Conservation (phyloP, 2,888 invertebrate species). For the Agrypnus murinus region DNA sequence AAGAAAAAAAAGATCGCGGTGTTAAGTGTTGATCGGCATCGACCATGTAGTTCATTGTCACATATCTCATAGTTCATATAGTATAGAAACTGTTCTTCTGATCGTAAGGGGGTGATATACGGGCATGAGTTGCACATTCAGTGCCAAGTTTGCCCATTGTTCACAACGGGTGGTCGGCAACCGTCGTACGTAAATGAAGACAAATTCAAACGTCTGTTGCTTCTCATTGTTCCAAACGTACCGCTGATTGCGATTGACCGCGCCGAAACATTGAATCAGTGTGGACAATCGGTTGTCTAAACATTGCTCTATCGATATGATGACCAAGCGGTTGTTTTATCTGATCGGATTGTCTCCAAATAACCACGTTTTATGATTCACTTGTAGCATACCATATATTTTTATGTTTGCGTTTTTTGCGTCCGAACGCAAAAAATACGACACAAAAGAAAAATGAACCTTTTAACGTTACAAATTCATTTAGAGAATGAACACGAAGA, state of each 20-base stretch:
- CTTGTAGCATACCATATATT: conserved; percentile 6
- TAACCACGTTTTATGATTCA: conserved; percentile 21
- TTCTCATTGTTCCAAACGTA: conserved; percentile 60
- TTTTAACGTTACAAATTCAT: too few relatives aligned
- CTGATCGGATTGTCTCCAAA: conserved; percentile 46
- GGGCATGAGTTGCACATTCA: conserved; percentile 49
- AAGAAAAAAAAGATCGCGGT: conserved; percentile 1
- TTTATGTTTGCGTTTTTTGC: too few relatives aligned
- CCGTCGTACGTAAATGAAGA: conserved; percentile 70
- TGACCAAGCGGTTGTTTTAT: conserved; percentile 54
- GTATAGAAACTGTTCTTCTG: conserved; percentile 26
- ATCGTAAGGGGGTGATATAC: conserved; percentile 38
- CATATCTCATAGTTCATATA: background rate
- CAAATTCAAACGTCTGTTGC: conserved; percentile 68
- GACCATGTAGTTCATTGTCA: conserved; percentile 10
- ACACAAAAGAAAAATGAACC: too few relatives aligned
- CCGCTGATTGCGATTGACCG: conserved; percentile 67
- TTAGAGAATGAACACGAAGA: too few relatives aligned
- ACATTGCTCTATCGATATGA: conserved; percentile 56
- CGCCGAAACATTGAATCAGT: conserved; percentile 58
- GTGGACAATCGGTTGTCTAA: conserved; percentile 57
- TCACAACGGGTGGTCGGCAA: conserved; percentile 68
- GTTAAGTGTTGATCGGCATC: conserved; percentile 3
- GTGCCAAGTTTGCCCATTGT: conserved; percentile 68
- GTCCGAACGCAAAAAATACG: too few relatives aligned